Evolutionary conservation across 2,888 invertebrate species (phyloP).

Genomic region (Pollenia amentaria): DNA sequence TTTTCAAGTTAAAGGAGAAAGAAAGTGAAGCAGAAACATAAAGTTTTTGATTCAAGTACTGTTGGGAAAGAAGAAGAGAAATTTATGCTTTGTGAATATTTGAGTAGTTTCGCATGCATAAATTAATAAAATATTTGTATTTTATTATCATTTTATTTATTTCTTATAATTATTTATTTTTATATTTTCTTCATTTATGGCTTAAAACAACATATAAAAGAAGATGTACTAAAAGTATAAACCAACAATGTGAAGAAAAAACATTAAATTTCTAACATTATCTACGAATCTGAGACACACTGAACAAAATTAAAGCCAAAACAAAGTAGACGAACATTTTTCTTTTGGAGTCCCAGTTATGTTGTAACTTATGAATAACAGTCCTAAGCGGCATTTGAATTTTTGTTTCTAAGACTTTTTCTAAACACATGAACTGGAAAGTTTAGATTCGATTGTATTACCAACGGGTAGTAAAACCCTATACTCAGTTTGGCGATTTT

Average conservation of each 20-base stretch:
- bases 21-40: conserved; percentile 1
- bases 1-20: conserved; percentile 35
- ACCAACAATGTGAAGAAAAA: neutral
- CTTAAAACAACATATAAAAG: conserved; percentile 34
- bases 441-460: too few species aligned
- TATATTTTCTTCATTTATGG: conserved; percentile 7
- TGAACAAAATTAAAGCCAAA: neutral
- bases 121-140: conserved; percentile 73
- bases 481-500: too few species aligned
- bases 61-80: conserved; percentile 6
- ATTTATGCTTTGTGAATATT: conserved; percentile 71
- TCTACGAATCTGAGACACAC: neutral
- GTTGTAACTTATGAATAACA: too few species aligned
- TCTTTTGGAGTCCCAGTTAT: too few species aligned
- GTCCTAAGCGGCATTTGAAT: too few species aligned
- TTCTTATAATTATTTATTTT: neutral
- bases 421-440: too few species aligned
- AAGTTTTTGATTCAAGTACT: conserved; percentile 53
- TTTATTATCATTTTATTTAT: conserved; percentile 66
- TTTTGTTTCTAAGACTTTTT: too few species aligned
- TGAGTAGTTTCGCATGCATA: conserved; percentile 71
- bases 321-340: too few species aligned
- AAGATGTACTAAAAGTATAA: conserved; percentile 8
- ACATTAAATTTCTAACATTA: conserved; percentile 9
- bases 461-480: too few species aligned